Conservation (phyloP, 2,797 vertebrate species). For the Chelidonichthys spinosus region DNA sequence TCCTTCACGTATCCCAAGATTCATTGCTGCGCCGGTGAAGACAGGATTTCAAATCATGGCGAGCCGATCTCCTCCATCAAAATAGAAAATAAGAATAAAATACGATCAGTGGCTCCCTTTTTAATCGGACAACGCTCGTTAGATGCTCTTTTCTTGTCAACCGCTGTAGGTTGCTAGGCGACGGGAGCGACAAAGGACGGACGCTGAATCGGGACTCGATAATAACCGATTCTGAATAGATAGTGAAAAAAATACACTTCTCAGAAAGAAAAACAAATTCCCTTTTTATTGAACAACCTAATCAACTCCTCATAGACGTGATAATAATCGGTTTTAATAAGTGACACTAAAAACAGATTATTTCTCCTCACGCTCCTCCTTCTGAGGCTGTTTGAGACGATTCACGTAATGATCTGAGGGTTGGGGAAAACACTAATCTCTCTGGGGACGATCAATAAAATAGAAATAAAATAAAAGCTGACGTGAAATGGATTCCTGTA, state of each 20-base stretch:
- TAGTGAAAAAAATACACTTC: not conserved
- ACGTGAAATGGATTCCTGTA: constrained; percentile 49
- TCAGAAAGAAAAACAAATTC: not conserved
- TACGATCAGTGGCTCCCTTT: too few relatives aligned
- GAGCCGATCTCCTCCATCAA: too few relatives aligned
- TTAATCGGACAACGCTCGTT: too few relatives aligned
- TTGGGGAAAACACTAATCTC: constrained; percentile 41
- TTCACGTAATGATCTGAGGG: constrained; percentile 32
- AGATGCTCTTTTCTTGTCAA: too few relatives aligned
- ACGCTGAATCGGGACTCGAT: too few relatives aligned
- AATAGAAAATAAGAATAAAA: too few relatives aligned
- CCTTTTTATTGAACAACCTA: not conserved
- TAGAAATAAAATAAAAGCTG: constrained; percentile 37
- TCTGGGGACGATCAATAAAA: constrained; percentile 43
- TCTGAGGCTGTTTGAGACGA: constrained; percentile 27
- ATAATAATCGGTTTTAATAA: not conserved
- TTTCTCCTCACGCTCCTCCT: not conserved
- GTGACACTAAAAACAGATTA: not conserved
- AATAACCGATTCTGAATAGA: not conserved
- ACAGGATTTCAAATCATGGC: too few relatives aligned
- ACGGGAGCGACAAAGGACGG: too few relatives aligned
- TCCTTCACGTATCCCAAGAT: too few relatives aligned
- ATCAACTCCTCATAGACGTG: not conserved
- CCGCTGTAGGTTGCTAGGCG: too few relatives aligned
- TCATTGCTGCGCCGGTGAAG: too few relatives aligned